These are phyloP conservation scores for Cataglyphis cursor DNA, from an alignment of 2,888 invertebrate genomes.

Conservation along the genomic window DNA sequence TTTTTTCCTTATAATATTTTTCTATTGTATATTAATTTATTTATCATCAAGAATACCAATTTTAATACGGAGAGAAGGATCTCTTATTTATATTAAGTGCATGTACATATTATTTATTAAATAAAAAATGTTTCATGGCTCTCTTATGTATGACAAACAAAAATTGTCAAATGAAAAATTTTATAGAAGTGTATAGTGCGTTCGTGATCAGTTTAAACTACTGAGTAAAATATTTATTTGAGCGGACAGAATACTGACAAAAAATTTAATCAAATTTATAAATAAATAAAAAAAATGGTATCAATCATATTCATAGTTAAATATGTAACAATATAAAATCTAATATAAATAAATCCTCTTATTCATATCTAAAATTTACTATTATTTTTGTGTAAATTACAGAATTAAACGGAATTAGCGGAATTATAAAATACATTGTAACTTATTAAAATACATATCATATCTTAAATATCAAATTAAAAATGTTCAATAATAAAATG, in stretches of 20 bases:
- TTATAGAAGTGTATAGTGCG: background rate
- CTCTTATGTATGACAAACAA: background rate
- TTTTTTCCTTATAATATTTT: background rate
- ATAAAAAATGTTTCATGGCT: background rate
- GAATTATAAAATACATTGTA: background rate
- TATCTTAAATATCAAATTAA: background rate
- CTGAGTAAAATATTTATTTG: background rate
- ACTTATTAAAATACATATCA: background rate
- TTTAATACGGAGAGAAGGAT: background rate
- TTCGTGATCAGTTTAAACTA: background rate
- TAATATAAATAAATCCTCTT: constrained; percentile 14
- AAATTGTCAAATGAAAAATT: background rate
- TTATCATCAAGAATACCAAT: background rate
- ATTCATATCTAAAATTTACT: background rate
- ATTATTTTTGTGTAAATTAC: background rate
- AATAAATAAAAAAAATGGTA: background rate
- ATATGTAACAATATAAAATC: background rate
- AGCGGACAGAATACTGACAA: background rate
- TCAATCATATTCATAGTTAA: background rate
- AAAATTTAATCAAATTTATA: background rate
- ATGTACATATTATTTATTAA: background rate
- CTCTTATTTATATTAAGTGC: background rate
- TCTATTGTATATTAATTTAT: background rate
- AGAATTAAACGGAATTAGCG: background rate
- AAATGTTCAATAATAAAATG: background rate